Evolutionary conservation across 2,113 vertebrate species (phyloP).

Genomic region (Taxidea taxus): DNA sequence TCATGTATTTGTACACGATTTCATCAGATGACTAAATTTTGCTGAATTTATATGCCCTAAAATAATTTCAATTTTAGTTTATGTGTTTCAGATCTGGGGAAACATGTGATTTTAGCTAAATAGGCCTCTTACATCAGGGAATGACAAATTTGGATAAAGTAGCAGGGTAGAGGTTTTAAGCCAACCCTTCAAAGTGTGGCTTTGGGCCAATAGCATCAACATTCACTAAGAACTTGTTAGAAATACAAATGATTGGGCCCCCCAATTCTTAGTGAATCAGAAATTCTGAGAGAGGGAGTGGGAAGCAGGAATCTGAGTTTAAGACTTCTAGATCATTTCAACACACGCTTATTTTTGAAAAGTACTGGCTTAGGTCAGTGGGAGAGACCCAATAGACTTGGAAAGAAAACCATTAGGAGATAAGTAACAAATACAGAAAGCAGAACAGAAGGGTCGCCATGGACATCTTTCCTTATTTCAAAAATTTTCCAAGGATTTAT

Average conservation of each 20-base stretch:
- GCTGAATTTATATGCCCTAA: neutral
- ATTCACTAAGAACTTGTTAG: neutral
- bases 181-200: neutral
- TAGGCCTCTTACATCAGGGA: neutral
- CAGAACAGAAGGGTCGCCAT: neutral
- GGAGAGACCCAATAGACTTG: neutral
- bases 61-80: neutral
- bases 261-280: neutral
- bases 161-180: neutral
- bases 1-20: neutral
- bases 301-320: neutral
- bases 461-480: neutral
- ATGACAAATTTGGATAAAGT: neutral
- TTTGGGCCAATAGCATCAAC: neutral
- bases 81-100: neutral
- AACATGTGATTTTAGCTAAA: neutral
- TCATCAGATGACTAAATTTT: neutral
- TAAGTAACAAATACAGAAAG: neutral
- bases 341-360: neutral
- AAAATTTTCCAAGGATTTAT: neutral
- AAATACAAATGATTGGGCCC: neutral
- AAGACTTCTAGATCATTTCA: neutral
- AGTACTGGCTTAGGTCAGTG: neutral
- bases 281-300: neutral
- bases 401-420: neutral